Conservation (phyloP, 2,888 invertebrate species). For the Yponomeuta plumbellus region DNA sequence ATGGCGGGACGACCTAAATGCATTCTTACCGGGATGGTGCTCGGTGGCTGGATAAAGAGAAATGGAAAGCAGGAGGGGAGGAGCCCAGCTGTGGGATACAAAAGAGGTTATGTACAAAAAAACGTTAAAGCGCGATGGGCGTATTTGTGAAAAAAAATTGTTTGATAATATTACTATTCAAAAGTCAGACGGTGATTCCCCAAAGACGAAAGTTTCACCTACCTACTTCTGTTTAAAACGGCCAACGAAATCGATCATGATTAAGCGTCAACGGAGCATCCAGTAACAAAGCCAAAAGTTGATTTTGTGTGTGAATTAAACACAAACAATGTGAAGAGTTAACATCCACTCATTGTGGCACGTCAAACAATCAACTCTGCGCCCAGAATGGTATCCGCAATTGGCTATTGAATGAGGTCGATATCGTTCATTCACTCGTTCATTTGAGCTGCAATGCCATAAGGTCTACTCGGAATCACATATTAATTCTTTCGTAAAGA, state of each 20-base stretch:
- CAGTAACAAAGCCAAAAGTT: not conserved
- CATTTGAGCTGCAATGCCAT: not conserved
- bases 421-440: slow-evolving; percentile 13
- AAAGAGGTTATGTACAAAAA: too few relatives aligned
- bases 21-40: too few relatives aligned
- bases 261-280: not conserved
- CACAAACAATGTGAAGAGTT: slow-evolving; percentile 2
- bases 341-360: not conserved
- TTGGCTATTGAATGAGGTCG: slow-evolving; percentile 11
- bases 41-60: too few relatives aligned
- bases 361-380: not conserved
- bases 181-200: not conserved
- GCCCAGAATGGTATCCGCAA: slow-evolving; percentile 3
- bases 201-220: not conserved
- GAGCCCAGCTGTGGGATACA: too few relatives aligned
- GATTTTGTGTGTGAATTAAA: not conserved
- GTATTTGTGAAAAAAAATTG: too few relatives aligned
- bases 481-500: not conserved
- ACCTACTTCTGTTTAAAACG: not conserved
- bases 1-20: too few relatives aligned
- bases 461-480: not conserved
- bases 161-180: too few relatives aligned
- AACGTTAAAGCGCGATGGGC: too few relatives aligned
- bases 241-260: not conserved
- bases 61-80: too few relatives aligned